Conservation (phyloP, 1,140 invertebrate genomes). For the Homarus americanus region DNA sequence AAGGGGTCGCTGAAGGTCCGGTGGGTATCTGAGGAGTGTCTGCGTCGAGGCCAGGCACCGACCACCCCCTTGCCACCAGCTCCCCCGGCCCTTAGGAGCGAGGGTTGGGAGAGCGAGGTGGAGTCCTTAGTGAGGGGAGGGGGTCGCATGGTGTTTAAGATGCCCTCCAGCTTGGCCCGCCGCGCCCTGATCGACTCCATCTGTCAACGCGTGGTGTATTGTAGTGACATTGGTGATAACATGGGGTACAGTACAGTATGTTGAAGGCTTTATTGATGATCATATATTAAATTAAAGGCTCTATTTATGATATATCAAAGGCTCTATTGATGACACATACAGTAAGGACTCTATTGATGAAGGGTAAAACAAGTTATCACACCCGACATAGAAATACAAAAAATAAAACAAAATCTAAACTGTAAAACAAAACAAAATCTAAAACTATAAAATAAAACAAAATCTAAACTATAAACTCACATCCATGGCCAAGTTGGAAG, state of each 20-base stretch:
- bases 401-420: too few relatives aligned
- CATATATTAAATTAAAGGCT: not conserved
- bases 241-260: not conserved
- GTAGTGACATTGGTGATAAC: not conserved
- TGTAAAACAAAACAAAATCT: too few relatives aligned
- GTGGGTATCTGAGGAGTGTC: not conserved
- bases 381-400: too few relatives aligned
- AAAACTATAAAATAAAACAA: too few relatives aligned
- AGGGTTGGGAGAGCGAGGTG: not conserved
- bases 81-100: not conserved
- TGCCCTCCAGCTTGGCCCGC: not conserved
- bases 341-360: too few relatives aligned
- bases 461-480: not conserved
- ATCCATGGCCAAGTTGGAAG: not conserved
- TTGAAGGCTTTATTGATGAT: not conserved
- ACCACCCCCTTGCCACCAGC: too few relatives aligned
- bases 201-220: not conserved
- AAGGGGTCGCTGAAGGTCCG: not conserved
- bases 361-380: too few relatives aligned
- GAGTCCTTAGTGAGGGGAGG: not conserved
- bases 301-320: not conserved
- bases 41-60: not conserved
- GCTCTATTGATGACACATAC: too few relatives aligned
- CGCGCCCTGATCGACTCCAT: constrained; percentile 10
- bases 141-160: not conserved